phyloP scores from a whole-genome alignment of 2,797 vertebrate genomes.

The Tokudaia tokunoshimensis region DNA sequence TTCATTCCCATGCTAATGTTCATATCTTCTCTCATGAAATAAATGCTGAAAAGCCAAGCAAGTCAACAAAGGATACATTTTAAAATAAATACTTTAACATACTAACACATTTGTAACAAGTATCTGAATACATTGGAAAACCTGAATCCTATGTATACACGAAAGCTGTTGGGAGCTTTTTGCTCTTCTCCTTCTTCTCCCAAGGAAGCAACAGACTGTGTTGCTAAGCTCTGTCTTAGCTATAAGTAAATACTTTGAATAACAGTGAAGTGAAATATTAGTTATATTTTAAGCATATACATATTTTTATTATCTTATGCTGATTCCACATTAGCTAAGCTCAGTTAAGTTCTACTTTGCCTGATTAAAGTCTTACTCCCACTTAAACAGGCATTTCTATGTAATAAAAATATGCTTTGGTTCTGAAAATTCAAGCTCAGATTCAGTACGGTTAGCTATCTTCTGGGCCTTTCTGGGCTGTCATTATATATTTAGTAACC shows the following conservation, averaged over 20 bases:
- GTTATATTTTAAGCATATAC: conserved; percentile 42
- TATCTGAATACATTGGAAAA: conserved; percentile 20
- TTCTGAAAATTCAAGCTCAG: background rate
- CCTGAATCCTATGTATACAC: conserved; percentile 33
- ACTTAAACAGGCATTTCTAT: background rate
- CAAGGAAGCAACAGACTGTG: background rate
- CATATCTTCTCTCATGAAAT: background rate
- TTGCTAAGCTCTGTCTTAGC: background rate
- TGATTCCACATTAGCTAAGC: conserved; percentile 22
- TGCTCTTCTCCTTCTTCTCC: background rate
- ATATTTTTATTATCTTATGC: conserved; percentile 55
- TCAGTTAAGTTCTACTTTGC: background rate
- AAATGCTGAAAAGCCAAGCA: conserved; percentile 49
- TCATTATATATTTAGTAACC: background rate
- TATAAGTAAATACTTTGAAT: conserved; percentile 34
- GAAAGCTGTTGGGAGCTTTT: conserved; percentile 3
- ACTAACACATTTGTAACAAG: conserved; percentile 43
- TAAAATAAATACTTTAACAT: conserved; percentile 45
- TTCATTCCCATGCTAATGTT: background rate
- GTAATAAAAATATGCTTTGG: background rate
- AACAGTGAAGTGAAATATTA: background rate
- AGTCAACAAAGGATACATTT: conserved; percentile 25
- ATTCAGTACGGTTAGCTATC: background rate
- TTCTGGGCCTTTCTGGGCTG: background rate
- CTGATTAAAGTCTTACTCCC: background rate